Base-by-base conservation (phyloP, 2,113 vertebrate species). In the Lynx canadensis region DNA sequence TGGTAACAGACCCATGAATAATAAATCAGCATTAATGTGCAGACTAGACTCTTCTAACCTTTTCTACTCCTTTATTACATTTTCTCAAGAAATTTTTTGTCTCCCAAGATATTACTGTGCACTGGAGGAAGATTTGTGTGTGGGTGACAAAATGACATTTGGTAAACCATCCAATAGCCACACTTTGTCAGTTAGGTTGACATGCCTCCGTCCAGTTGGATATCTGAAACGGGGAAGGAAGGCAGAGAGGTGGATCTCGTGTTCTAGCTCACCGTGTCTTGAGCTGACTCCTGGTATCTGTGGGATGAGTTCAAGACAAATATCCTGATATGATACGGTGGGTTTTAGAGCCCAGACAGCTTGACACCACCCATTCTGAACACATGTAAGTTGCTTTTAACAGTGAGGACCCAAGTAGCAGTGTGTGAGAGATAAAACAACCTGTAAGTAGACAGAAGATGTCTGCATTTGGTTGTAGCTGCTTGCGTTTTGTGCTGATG, bases 141-240 rank as follows among this genome's bases (percentile, higher is more conserved):
- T 41, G 63, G 3, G 27, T 55, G 21, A 12, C 52, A 52, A 48
- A 86, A 88, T 45, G 33, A 55, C 18, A 25, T 94, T 96, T 96
- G 66, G 66, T 73, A 81, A 52, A 78, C 18, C 79, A 76, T 93
- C 88, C 95, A 80, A 86, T 31, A 83, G 94, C 78, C 23, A 91
- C 23, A 78, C 10, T 76, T 76, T 73, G 60, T 82, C 68, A 60
- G 19, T 63, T 95, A 81, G 25, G 21, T 88, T 73, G 27, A 50
- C 11, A 48, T 68, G 41, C 21, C 63, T 73, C 57, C 92, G 16
- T n/a, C 16, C 41, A 85, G 18, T 1, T 33, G 15, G 68, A 27
- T 93, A 76, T 91, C 36, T 93, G 66, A 91, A 52, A 69, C 29
- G 63, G 50, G 18, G 60, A 91, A 88, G 60, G 29, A 57, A 76